Evolutionary conservation across 2,113 vertebrate species (phyloP).

Genomic region (Istiophorus platypterus): DNA sequence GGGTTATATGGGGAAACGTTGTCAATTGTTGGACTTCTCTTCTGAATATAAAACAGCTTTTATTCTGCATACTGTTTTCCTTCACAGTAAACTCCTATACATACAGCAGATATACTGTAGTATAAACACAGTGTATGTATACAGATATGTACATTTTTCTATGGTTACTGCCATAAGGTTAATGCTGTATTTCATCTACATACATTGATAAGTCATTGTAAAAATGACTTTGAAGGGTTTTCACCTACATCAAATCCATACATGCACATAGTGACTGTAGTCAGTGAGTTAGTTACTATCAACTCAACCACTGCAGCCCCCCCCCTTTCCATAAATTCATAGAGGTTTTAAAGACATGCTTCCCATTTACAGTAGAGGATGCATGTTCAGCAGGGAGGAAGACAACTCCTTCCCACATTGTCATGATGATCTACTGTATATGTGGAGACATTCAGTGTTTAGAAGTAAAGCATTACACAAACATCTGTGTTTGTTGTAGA

Average conservation of each 20-base stretch:
- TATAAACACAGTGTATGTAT: background rate
- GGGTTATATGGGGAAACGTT: too few species aligned
- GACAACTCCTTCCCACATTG: background rate
- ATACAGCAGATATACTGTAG: background rate
- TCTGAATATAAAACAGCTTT: conserved; percentile 3
- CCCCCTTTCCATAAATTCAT: too few species aligned
- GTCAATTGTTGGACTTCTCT: too few species aligned
- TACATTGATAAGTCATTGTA: background rate
- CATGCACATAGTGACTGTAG: conserved; percentile 10
- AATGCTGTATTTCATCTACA: background rate
- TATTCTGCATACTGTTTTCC: background rate
- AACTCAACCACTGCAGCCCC: background rate
- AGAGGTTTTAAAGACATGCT: too few species aligned
- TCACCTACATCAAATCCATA: conserved; percentile 18
- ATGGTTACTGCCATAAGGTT: background rate
- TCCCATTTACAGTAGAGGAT: background rate
- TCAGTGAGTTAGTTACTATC: conserved; percentile 8
- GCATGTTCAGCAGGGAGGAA: background rate
- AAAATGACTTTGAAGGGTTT: background rate
- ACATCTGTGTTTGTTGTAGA: too few species aligned
- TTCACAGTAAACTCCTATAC: background rate
- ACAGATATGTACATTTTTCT: background rate
- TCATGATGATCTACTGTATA: too few species aligned
- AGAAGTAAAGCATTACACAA: too few species aligned
- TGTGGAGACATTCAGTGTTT: too few species aligned